Evolutionary conservation across 2,888 invertebrate genomes (phyloP).

Genomic region (Chymomyza fuscimana): DNA sequence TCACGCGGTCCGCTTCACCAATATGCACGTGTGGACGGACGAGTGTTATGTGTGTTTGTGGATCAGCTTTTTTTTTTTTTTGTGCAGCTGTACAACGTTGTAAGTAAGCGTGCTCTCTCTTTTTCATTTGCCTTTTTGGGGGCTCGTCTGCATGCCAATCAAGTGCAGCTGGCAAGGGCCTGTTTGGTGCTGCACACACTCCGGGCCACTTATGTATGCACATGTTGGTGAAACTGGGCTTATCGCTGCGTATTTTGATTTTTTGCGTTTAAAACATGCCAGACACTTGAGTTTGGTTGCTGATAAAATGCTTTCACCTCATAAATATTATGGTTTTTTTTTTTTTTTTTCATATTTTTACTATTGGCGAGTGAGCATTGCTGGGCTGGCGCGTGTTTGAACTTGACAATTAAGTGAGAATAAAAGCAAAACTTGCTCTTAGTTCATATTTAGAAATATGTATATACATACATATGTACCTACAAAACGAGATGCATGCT

Average conservation of each 20-base stretch:
- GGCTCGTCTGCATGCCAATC: conserved; percentile 57
- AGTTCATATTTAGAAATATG: too few species aligned
- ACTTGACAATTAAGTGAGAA: conserved; percentile 47
- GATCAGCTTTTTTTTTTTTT: neutral
- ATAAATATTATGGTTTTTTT: neutral
- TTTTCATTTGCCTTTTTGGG: conserved; percentile 37
- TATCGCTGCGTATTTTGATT: neutral
- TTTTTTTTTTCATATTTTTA: too few species aligned
- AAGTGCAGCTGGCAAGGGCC: conserved; percentile 35
- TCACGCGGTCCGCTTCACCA: conserved; percentile 38
- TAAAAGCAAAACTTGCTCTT: neutral
- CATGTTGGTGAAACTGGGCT: neutral
- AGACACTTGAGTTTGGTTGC: conserved; percentile 4
- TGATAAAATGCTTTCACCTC: neutral
- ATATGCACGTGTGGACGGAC: neutral
- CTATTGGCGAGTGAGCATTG: neutral
- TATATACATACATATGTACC: too few species aligned
- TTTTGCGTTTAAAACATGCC: neutral
- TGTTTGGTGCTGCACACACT: neutral
- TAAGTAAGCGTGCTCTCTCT: conserved; percentile 1
- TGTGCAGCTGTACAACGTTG: neutral
- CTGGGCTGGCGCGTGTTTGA: conserved; percentile 45
- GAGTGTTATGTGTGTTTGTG: neutral
- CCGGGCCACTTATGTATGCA: neutral
- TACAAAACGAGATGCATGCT: too few species aligned